Percentiles rank a stretch among this genome's conserved stretches.
Conservation (phyloP, 2,113 vertebrate genomes). For the Puffinus mauretanicus region DNA sequence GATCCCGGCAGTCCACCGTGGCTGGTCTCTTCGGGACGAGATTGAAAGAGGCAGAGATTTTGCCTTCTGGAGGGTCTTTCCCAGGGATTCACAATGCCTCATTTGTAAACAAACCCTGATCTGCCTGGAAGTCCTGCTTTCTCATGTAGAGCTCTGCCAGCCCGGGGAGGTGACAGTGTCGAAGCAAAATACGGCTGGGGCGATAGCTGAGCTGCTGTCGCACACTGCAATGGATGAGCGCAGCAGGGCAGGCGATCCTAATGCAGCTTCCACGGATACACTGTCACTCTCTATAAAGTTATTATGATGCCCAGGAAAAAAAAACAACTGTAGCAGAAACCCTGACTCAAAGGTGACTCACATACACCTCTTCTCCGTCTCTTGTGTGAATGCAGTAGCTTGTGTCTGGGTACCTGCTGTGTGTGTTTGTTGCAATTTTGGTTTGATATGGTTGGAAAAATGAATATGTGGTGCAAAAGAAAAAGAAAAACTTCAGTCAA, state of each 20-base stretch:
- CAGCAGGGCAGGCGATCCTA: not conserved
- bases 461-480: fast-evolving
- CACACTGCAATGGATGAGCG: not conserved
- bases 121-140: not conserved
- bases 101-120: not conserved
- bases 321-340: not conserved
- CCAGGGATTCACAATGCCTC: not conserved
- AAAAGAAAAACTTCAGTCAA: not conserved
- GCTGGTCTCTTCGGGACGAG: not conserved
- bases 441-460: not conserved
- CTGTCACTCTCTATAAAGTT: not conserved
- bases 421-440: not conserved
- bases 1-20: fast-evolving
- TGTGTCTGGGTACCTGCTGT: not conserved
- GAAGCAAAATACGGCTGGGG: not conserved
- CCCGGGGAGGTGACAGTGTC: not conserved
- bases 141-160: not conserved
- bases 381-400: not conserved
- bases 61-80: not conserved
- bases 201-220: not conserved
- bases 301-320: not conserved
- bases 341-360: not conserved
- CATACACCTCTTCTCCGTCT: not conserved
- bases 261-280: not conserved
- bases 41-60: not conserved